These are phyloP conservation scores for Dinomys branickii DNA, from an alignment of 2,113 vertebrate genomes.

Conservation along the genomic window DNA sequence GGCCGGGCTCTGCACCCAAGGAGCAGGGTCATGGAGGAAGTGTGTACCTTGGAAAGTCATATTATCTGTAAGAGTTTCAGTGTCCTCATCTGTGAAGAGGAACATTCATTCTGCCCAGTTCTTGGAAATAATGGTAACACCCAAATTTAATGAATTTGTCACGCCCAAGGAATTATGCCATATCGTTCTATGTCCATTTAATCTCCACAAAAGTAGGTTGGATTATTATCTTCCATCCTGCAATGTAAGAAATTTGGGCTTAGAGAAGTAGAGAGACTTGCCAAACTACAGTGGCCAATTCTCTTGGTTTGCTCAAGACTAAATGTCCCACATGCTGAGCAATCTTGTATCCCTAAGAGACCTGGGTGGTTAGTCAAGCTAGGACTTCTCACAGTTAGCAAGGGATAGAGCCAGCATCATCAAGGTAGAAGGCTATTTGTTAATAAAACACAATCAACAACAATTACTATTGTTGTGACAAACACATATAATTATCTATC, in stretches of 20 bases:
- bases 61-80: not conserved
- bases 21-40: not conserved
- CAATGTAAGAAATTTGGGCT: not conserved
- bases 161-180: not conserved
- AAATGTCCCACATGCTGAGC: not conserved
- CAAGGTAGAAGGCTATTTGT: not conserved
- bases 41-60: not conserved
- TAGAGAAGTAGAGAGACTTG: not conserved
- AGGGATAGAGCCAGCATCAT: not conserved
- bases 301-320: not conserved
- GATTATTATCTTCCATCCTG: not conserved
- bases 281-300: not conserved
- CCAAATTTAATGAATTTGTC: not conserved
- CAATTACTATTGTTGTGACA: not conserved
- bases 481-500: not conserved
- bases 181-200: not conserved
- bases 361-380: not conserved
- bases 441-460: slow-evolving; percentile 9
- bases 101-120: not conserved
- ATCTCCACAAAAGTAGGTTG: not conserved
- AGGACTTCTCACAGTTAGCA: not conserved
- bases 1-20: not conserved
- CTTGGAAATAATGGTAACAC: not conserved
- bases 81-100: not conserved
- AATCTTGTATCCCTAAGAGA: not conserved